Evolutionary conservation across 2,113 vertebrate species (phyloP), one percentile per base, ranked within the genome.

Genomic region (Tenrec ecaudatus): DNA sequence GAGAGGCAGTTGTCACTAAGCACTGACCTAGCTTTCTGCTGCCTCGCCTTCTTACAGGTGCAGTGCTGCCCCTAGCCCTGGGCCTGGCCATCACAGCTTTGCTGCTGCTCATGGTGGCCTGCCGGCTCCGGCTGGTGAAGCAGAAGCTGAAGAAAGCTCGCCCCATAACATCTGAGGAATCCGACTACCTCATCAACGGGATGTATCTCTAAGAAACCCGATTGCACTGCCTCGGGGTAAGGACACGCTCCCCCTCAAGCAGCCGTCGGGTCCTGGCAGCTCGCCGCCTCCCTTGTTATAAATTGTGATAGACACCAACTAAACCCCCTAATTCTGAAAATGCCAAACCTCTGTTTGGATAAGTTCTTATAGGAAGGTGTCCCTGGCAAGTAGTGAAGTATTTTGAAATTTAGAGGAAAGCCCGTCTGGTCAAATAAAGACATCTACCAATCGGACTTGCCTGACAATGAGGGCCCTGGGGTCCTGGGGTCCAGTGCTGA

Each of bases 131-230:
- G 81, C 98, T 99, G 27, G 99, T 99, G 76, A 99, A 98, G 89
- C 99, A 99, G 98, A 99, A 98, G 96, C 98, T 99, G 76, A 99
- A 99, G 97, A 99, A 99, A 98, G 98, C 99, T 78, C 98, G 99
- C 23, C 99, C 99, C 79, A 98, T 99, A 94, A 99, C 98, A 85
- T 99, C 99, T 0, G 99, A 99, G 98, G 99, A 99, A 97, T 99
- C 99, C 0, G 99, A 99, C 98, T 99, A 99, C 98, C 99, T 99
- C 98, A 99, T 99, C 97, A 99, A 99, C 64, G 99, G 99, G 98
- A 99, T 99, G 99, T 99, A 99, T 97, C 98, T 99, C 87, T 99
- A 98, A 98, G 82, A 80, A 86, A 79, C 33, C 58, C 78, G 91
- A 95, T 89, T 91, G 83, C 64, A 91, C 40, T 83, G 86, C 87